Conservation (phyloP, 1,140 invertebrate species). For the Sinonovacula constricta region DNA sequence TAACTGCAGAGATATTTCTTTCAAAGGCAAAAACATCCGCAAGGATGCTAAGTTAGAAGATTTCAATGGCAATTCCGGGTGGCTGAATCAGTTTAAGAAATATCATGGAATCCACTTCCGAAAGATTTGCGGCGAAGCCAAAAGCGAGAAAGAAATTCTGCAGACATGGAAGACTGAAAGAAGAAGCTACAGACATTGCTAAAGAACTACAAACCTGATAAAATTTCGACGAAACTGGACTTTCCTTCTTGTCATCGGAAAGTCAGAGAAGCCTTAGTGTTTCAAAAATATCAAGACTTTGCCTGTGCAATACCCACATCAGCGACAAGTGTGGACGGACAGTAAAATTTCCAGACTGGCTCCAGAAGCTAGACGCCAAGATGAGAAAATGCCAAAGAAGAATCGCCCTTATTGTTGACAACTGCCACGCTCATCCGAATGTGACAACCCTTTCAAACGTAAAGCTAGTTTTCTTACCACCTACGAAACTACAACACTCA, state of each 20-base stretch:
- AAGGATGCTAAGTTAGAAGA: background rate
- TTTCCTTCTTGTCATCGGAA: constrained; percentile 79
- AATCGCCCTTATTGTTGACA: constrained; percentile 38
- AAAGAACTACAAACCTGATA: background rate
- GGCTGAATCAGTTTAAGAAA: background rate
- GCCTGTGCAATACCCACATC: constrained; percentile 28
- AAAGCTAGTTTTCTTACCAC: constrained; percentile 17
- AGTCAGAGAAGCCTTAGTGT: constrained; percentile 78
- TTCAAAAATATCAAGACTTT: constrained; percentile 74
- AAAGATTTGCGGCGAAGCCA: background rate
- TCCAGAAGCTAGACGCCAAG: constrained; percentile 35
- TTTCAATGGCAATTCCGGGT: background rate
- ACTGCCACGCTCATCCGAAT: constrained; percentile 24
- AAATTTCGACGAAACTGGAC: constrained; percentile 70
- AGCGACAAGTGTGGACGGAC: constrained; percentile 46
- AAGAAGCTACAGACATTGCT: background rate
- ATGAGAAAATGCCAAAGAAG: constrained; percentile 23
- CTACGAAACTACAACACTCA: constrained; percentile 19
- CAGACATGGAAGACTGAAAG: background rate
- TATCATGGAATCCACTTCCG: background rate
- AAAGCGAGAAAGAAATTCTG: background rate
- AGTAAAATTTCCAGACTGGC: constrained; percentile 32
- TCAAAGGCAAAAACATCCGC: background rate
- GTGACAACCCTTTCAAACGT: constrained; percentile 3
- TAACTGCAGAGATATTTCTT: background rate